Conservation (phyloP, 1,140 invertebrate genomes). For the Dinothrombium tinctorium region DNA sequence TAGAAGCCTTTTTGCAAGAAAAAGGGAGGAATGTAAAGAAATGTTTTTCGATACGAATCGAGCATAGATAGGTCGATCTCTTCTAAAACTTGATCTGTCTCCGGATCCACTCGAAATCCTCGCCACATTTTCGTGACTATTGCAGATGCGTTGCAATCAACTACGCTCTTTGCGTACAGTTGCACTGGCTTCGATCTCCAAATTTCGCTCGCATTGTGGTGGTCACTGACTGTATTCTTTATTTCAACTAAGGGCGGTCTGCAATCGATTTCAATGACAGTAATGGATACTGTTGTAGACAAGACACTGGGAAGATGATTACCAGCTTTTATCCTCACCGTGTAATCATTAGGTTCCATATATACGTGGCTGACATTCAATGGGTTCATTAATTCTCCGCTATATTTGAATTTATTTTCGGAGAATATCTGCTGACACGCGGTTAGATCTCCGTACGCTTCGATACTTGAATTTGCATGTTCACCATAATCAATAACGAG, state of each 20-base stretch:
- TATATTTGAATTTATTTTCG: constrained; percentile 1
- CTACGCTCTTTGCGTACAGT: constrained; percentile 14
- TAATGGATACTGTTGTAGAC: constrained; percentile 16
- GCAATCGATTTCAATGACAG: constrained; percentile 17
- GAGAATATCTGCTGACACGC: constrained; percentile 9
- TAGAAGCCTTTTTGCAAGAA: constrained; percentile 16
- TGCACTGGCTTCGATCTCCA: constrained; percentile 16
- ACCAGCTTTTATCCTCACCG: constrained; percentile 16
- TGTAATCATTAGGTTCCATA: constrained; percentile 16
- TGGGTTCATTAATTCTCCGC: constrained; percentile 11
- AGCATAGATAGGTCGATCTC: constrained; percentile 16
- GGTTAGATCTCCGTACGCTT: constrained; percentile 10
- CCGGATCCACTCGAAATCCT: constrained; percentile 12
- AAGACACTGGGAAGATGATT: constrained; percentile 17
- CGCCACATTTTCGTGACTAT: constrained; percentile 13
- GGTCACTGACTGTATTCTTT: constrained; percentile 12
- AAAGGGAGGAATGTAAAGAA: constrained; percentile 17
- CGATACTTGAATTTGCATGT: neutral
- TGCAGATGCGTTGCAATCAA: constrained; percentile 16
- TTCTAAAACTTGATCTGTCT: constrained; percentile 11
- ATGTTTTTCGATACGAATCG: constrained; percentile 17
- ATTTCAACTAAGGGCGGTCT: constrained; percentile 19
- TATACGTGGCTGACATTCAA: constrained; percentile 16
- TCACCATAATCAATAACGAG: constrained; percentile 22
- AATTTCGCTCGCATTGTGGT: constrained; percentile 4